Evolutionary conservation across 2,888 invertebrate species (phyloP).

Genomic region (Parnassius orleans): DNA sequence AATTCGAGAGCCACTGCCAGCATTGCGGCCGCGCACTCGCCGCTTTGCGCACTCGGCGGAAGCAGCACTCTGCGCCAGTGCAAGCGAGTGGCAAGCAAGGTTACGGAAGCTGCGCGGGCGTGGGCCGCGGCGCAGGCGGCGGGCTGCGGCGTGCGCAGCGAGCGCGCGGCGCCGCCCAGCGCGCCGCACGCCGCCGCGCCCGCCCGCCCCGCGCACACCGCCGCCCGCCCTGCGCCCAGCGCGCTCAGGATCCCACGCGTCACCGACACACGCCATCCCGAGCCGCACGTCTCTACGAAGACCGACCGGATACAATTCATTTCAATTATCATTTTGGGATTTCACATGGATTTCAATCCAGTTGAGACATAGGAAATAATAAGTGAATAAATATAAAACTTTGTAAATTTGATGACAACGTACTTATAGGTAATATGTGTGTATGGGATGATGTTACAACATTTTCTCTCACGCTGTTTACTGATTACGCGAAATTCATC

Average conservation of each 20-base stretch:
- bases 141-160: conserved; percentile 42
- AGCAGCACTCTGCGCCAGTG: conserved; percentile 51
- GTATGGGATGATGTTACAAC: too few relatives aligned
- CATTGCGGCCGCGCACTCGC: conserved; percentile 34
- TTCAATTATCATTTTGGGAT: too few relatives aligned
- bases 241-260: conserved; percentile 45
- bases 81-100: conserved; percentile 41
- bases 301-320: background rate
- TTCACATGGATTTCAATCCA: too few relatives aligned
- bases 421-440: too few relatives aligned
- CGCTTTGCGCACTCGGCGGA: conserved; percentile 33
- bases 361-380: too few relatives aligned
- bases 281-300: conserved; percentile 60
- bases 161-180: conserved; percentile 40
- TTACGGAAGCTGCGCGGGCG: conserved; percentile 37
- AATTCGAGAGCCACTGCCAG: conserved; percentile 36
- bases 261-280: conserved; percentile 34
- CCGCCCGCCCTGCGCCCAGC: conserved; percentile 40
- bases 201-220: conserved; percentile 38
- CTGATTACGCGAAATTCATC: too few relatives aligned
- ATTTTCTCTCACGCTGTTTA: too few relatives aligned
- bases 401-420: too few relatives aligned
- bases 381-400: too few relatives aligned
- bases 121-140: conserved; percentile 33
- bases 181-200: conserved; percentile 38